phyloP scores from a whole-genome alignment of 2,113 vertebrate species.

The Aegypius monachus region DNA sequence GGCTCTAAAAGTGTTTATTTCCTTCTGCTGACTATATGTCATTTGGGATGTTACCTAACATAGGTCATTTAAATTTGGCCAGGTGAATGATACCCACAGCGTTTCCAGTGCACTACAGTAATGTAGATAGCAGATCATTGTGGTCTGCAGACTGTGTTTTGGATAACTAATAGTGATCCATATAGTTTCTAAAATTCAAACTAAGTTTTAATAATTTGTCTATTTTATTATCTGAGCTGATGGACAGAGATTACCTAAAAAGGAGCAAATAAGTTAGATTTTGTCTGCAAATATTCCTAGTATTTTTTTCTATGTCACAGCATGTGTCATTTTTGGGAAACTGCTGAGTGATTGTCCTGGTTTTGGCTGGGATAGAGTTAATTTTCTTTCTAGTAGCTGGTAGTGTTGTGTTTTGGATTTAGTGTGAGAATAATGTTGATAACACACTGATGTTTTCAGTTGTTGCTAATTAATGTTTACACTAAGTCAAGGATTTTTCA shows the following conservation, averaged over 20 bases:
- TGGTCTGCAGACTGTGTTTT: neutral
- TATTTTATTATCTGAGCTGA: neutral
- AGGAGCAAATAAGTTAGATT: neutral
- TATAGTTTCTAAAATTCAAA: neutral
- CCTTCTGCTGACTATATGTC: neutral
- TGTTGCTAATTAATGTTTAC: too few relatives aligned
- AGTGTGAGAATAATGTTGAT: too few relatives aligned
- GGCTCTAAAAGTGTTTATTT: neutral
- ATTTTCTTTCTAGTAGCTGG: too few relatives aligned
- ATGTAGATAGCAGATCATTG: neutral
- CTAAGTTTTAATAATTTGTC: neutral
- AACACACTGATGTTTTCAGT: too few relatives aligned
- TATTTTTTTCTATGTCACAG: neutral
- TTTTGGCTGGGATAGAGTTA: too few relatives aligned
- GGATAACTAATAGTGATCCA: neutral
- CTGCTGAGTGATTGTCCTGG: neutral
- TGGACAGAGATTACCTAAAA: neutral
- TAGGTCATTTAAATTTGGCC: neutral
- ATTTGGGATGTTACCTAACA: neutral
- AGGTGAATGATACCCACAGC: neutral
- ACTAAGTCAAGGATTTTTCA: too few relatives aligned
- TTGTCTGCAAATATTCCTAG: neutral
- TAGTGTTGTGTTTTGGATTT: too few relatives aligned
- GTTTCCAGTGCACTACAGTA: neutral
- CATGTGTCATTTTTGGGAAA: neutral